Base-by-base conservation (phyloP, 2,888 invertebrate species). In the Cryptus viduatorius region DNA sequence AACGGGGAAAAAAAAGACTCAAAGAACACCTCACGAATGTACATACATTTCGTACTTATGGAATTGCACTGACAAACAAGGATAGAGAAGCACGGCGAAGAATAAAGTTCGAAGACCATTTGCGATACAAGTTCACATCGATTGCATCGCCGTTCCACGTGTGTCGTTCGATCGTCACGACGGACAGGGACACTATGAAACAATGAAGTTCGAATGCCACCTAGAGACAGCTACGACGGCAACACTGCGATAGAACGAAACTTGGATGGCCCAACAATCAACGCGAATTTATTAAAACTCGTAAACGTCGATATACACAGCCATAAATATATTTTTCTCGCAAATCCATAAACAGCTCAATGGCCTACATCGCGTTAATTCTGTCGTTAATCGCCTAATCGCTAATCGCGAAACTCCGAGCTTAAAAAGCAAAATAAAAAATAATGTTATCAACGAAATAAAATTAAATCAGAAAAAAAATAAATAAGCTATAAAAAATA, bases 91-190 rank as follows among this genome's bases (percentile, higher is more conserved):
- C 59, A 44, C 67, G 46, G 61, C 59, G 59, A 29, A 31, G 48
- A 81, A 3, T 48, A 48, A 48, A 48, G 48, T 48, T 48, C 14
- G n/a, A 31, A 29, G 7, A 61, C 5, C 14, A 29, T 29, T 61
- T 12, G 61, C 31, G 61, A 61, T 31, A 61, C 61, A 61, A 65
- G 76, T 50, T 37, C 37, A 37, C 64, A 76, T 76, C 76, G 76
- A 76, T 76, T 76, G 64, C 64, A 76, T 65, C 64, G 50, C 61
- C 53, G 82, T 81, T 76, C 80, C 85, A 79, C 80, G 86, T 86
- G 75, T 80, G 73, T 82, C 65, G 82, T 82, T 79, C 67, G 79
- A 82, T 82, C 79, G 76, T 67, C 78, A 29, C 44, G 75, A 75
- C 69, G 37, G 59, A 16, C 73, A 53, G 48, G 56, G 59, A 71